Conservation (phyloP, 2,113 vertebrate species). For the Myrmophylax atrothorax region DNA sequence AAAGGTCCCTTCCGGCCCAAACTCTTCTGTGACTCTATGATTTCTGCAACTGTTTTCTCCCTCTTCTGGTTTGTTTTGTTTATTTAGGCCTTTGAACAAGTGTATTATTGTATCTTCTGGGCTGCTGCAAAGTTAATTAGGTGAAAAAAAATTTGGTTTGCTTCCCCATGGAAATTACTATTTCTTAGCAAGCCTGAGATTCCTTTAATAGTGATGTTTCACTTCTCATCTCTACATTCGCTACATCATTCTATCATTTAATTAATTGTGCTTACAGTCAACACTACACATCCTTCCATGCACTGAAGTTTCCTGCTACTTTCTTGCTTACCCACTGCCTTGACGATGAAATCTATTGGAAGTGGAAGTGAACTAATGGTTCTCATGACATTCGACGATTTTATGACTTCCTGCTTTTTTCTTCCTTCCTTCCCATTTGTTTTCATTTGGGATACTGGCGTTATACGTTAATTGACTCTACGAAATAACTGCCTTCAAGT, state of each 20-base stretch:
- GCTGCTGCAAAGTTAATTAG: background rate
- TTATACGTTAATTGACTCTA: background rate
- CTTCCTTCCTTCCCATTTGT: background rate
- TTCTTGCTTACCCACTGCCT: background rate
- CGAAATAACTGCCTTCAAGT: background rate
- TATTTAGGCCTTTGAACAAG: background rate
- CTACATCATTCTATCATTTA: background rate
- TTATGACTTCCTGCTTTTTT: background rate
- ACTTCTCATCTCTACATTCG: background rate
- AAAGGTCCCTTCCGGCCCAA: background rate
- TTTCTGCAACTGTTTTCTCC: background rate
- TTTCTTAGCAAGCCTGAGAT: background rate
- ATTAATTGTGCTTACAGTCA: background rate
- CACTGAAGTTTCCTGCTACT: background rate
- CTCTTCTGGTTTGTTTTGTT: background rate
- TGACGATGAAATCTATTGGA: background rate
- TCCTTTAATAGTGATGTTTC: background rate
- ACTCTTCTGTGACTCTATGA: background rate
- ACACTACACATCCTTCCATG: fast-evolving
- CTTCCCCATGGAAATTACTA: background rate
- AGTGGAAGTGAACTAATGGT: background rate
- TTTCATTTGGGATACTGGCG: background rate
- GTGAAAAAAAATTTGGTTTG: background rate
- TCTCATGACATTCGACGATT: background rate
- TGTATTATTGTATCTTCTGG: background rate